Base-by-base conservation (phyloP, 1,140 invertebrate species). In the Maniola jurtina region DNA sequence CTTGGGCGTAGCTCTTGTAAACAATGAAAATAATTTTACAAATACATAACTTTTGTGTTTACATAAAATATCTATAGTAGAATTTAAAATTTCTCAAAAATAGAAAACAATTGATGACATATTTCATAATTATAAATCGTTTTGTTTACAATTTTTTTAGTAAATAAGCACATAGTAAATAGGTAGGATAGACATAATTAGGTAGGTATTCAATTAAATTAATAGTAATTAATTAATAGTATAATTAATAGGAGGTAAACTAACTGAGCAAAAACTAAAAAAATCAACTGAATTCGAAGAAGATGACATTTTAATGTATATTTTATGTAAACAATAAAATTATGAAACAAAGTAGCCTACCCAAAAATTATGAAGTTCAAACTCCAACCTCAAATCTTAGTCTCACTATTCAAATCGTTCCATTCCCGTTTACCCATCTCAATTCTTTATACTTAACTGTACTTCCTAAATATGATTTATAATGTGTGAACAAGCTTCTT, bases 401-500 rank as follows among this genome's bases (percentile, higher is more conserved):
- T 55, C 83, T 82, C 81, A 83, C 79, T 81, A 77, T 62, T 73
- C 74, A 73, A 72, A 70, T 71, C 72, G 64, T 66, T 80, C 80
- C 75, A 70, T 66, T 76, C 79, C 82, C 77, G 62, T 79, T 77
- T 73, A 25, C 72, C 73, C 76, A 48, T 71, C 73, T 75, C 70
- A 75, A 77, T 79, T 75, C 67, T 69, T 77, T 80, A 78, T 74
- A 80, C 78, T 84, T 89, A 87, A 59, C 63, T 81, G 73, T 87
- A 86, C 77, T 85, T 81, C 78, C 83, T 86, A 84, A 81, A 85
- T 89, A 90, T 83, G 84, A 89, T 89, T 85, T 89, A 90, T 89
- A 90, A 90, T 84, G 84, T 89, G 87, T 90, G 88, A 90, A 90
- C 85, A 90, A 90, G 88, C 88, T 77, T 89, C 84, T 88, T 90